phyloP scores from a whole-genome alignment of 2,113 vertebrate genomes.

The Gulo gulo region DNA sequence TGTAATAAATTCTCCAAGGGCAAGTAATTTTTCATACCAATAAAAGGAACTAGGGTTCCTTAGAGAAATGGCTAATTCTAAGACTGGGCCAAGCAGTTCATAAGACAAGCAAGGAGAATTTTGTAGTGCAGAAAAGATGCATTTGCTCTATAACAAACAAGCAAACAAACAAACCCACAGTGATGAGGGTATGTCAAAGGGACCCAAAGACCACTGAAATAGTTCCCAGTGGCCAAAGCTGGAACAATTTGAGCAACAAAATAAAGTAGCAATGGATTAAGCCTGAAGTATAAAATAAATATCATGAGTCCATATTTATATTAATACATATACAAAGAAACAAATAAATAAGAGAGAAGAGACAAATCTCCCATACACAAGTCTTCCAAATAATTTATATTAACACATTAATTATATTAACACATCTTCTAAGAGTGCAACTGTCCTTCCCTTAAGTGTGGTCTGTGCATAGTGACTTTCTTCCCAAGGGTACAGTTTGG shows the following conservation, averaged over 20 bases:
- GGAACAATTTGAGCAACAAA: not conserved
- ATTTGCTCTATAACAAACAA: not conserved
- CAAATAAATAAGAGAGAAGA: not conserved
- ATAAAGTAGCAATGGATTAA: not conserved
- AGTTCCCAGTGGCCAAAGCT: too few species aligned
- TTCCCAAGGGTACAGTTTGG: not conserved
- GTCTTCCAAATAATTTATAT: not conserved
- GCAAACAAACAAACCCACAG: not conserved
- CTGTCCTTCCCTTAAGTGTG: too few species aligned
- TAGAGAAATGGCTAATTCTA: not conserved
- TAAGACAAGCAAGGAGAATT: not conserved
- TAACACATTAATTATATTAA: not conserved
- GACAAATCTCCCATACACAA: not conserved
- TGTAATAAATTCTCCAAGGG: not conserved
- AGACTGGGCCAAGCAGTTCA: not conserved
- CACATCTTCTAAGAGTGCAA: not conserved
- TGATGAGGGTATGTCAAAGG: not conserved
- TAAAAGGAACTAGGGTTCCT: not conserved
- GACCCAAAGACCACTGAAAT: not conserved
- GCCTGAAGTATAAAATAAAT: not conserved
- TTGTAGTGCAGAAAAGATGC: too few species aligned
- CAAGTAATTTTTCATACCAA: not conserved
- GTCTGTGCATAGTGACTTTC: not conserved
- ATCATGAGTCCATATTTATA: not conserved
- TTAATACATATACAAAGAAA: not conserved